These are phyloP conservation scores for Sinella curviseta DNA, from an alignment of 1,140 invertebrate species.

Conservation along the genomic window DNA sequence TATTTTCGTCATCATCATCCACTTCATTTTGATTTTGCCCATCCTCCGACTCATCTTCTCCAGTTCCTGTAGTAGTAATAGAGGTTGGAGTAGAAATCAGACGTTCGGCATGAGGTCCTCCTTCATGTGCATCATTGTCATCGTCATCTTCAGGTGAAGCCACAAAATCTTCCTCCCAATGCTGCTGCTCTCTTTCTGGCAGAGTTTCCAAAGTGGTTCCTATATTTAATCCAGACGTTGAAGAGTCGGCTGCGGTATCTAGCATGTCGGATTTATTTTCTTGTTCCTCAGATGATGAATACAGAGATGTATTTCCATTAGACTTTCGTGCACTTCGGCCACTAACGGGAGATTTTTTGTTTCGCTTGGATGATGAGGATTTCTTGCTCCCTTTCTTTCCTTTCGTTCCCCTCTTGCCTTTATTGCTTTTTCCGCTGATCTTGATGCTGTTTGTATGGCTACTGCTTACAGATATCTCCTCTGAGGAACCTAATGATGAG, in stretches of 20 bases:
- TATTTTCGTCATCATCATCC: background rate
- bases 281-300: background rate
- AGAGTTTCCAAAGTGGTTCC: background rate
- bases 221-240: background rate
- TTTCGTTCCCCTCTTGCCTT: background rate
- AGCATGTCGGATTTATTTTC: background rate
- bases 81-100: background rate
- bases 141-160: background rate
- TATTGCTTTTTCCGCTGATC: background rate
- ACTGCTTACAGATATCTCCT: background rate
- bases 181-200: background rate
- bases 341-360: background rate
- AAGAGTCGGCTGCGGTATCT: background rate
- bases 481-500: slow-evolving; percentile 3
- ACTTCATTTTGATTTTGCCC: background rate
- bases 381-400: slow-evolving; percentile 1
- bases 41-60: background rate
- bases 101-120: background rate
- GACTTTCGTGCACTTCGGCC: background rate
- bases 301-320: background rate
- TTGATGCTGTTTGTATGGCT: background rate
- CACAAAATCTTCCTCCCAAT: background rate
- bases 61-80: background rate
- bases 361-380: background rate
- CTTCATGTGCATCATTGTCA: background rate